These are phyloP conservation scores for Nomada ferruginata DNA, from an alignment of 2,888 invertebrate species.

Conservation along the genomic window DNA sequence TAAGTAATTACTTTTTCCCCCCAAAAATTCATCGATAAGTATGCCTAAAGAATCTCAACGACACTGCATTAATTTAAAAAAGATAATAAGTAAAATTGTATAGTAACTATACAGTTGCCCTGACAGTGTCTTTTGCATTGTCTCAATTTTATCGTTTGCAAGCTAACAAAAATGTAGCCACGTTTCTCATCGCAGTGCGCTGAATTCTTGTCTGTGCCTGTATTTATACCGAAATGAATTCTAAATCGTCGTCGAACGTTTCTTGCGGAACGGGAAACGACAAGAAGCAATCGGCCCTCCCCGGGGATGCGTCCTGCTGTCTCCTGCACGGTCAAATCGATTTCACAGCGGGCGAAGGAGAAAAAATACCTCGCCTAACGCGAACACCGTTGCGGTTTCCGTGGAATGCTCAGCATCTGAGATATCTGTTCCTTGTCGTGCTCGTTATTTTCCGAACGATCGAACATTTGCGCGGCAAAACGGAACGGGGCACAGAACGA, in stretches of 20 bases:
- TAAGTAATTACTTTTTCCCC: background rate
- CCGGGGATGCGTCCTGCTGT: background rate
- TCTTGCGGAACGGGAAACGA: constrained; percentile 14
- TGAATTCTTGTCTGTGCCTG: no score
- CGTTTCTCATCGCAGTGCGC: no score
- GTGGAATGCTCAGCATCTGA: constrained; percentile 6
- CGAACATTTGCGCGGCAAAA: constrained; percentile 67
- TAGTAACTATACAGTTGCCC: no score
- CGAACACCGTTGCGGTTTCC: constrained; percentile 50
- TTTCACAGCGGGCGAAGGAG: constrained; percentile 42
- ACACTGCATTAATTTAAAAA: no score
- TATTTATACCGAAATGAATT: background rate
- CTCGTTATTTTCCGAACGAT: constrained; percentile 68
- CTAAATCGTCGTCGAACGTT: background rate
- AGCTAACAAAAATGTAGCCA: no score
- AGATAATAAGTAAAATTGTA: no score
- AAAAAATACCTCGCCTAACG: background rate
- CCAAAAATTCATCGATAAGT: no score
- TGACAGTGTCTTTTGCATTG: no score
- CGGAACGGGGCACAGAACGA: constrained; percentile 55
- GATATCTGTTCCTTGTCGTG: constrained; percentile 11
- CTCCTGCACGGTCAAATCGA: constrained; percentile 38
- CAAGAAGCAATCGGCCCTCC: background rate
- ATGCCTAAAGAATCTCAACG: no score
- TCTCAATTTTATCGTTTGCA: no score